These are phyloP conservation scores for Drosophila hamatofila DNA, from an alignment of 2,888 invertebrate genomes.

Conservation along the genomic window DNA sequence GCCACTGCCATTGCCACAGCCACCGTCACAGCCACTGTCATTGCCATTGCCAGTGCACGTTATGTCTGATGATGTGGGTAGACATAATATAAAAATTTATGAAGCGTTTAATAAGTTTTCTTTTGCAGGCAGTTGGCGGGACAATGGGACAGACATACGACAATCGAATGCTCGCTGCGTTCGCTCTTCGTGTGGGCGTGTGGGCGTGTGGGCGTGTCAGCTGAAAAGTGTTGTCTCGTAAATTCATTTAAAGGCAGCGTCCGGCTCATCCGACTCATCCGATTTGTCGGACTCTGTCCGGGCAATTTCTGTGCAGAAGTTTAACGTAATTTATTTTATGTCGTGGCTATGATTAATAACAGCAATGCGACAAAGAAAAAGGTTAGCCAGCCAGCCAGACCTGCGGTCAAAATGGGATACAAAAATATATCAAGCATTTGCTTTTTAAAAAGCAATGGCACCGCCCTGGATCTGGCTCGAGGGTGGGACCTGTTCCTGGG, in stretches of 20 bases:
- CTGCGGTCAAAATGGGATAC: constrained; percentile 60
- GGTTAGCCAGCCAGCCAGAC: constrained; percentile 51
- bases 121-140: constrained; percentile 46
- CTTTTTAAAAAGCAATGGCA: constrained; percentile 47
- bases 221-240: constrained; percentile 78
- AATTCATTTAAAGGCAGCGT: constrained; percentile 72
- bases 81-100: constrained; percentile 83
- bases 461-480: constrained; percentile 14
- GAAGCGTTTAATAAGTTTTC: constrained; percentile 83
- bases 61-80: constrained; percentile 82
- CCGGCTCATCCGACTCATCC: constrained; percentile 14
- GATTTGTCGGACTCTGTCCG: constrained; percentile 24
- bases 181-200: constrained; percentile 53
- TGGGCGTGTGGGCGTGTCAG: constrained; percentile 68
- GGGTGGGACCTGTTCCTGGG: neutral
- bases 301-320: constrained; percentile 66
- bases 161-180: constrained; percentile 52
- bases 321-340: constrained; percentile 79
- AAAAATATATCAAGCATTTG: constrained; percentile 53
- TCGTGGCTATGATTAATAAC: constrained; percentile 77
- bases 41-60: constrained; percentile 56
- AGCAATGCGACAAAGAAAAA: constrained; percentile 56
- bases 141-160: constrained; percentile 22
- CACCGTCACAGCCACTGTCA: neutral
- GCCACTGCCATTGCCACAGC: constrained; percentile 36